These are phyloP conservation scores for Rhinichthys osculus DNA, from an alignment of 2,797 vertebrate species.

Conservation along the genomic window DNA sequence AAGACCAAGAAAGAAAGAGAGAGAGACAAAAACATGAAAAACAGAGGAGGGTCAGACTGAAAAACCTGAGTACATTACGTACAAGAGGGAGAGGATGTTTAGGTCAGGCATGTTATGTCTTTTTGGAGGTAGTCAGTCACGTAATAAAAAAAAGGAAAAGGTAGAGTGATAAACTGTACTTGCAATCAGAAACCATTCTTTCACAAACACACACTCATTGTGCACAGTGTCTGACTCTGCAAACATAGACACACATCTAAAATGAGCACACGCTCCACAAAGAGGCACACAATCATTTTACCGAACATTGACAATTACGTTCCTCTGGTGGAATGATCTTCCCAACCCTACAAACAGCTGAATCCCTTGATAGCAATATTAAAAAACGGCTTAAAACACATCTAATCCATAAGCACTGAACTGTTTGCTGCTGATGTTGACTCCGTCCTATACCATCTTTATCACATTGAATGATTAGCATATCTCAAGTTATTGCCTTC, in stretches of 20 bases:
- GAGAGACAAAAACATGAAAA: background rate
- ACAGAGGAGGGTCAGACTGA: background rate
- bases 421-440: no score
- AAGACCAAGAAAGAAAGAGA: background rate
- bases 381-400: background rate
- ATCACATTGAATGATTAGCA: no score
- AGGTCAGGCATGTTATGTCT: constrained; percentile 58
- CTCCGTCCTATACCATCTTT: no score
- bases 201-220: background rate
- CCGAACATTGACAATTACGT: background rate
- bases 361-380: background rate
- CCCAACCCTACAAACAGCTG: background rate
- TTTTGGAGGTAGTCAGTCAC: constrained; percentile 35
- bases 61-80: constrained; percentile 2
- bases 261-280: constrained; percentile 27
- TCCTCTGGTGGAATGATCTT: background rate
- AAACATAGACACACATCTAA: background rate
- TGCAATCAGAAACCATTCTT: constrained; percentile 56
- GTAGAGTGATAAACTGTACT: constrained; percentile 41
- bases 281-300: background rate
- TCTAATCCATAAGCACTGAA: background rate
- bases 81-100: constrained; percentile 6
- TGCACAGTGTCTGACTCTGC: background rate
- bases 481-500: no score
- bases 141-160: constrained; percentile 5